These are phyloP conservation scores for Dusona sp. DNA, from an alignment of 2,888 invertebrate species.

Conservation along the genomic window DNA sequence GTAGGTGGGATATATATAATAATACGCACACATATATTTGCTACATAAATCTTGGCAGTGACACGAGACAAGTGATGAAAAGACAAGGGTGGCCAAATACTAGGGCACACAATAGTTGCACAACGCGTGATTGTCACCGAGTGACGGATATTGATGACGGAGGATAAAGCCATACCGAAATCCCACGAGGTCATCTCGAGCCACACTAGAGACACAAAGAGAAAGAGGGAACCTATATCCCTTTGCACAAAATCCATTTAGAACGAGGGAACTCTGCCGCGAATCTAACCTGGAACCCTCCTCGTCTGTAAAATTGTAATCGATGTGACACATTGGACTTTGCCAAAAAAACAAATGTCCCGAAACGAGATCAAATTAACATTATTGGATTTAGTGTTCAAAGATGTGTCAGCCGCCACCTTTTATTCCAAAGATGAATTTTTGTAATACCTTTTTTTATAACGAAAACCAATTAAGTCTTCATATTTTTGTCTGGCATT, in stretches of 20 bases:
- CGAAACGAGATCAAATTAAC: constrained; percentile 41
- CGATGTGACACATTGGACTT: constrained; percentile 52
- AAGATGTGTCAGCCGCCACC: constrained; percentile 1
- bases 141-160: constrained; percentile 70
- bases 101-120: constrained; percentile 21
- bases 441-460: background rate
- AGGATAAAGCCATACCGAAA: constrained; percentile 61
- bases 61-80: constrained; percentile 43
- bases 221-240: constrained; percentile 6
- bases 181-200: constrained; percentile 63
- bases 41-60: constrained; percentile 11
- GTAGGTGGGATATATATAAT: background rate
- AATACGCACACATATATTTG: background rate
- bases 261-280: constrained; percentile 10
- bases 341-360: constrained; percentile 4
- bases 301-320: constrained; percentile 65
- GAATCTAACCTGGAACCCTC: constrained; percentile 23
- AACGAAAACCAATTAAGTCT: background rate
- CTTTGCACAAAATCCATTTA: constrained; percentile 21
- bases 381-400: background rate
- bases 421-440: background rate
- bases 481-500: background rate
- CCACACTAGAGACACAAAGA: background rate
- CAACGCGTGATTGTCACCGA: constrained; percentile 62
- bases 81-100: constrained; percentile 46